These are phyloP conservation scores for Deladenus siricidicola DNA, from an alignment of 2,888 invertebrate genomes.

Conservation along the genomic window DNA sequence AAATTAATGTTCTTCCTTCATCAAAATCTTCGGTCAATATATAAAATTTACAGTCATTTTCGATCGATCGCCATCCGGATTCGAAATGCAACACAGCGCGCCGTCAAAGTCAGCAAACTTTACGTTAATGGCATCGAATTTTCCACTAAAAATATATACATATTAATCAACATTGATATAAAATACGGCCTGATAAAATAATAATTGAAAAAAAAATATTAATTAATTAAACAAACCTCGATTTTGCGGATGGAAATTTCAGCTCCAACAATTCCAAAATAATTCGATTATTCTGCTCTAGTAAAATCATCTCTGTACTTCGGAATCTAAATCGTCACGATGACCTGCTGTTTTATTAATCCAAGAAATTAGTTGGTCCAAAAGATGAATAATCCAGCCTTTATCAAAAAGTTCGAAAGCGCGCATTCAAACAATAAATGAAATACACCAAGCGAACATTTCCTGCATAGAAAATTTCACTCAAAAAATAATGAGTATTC, in stretches of 20 bases:
- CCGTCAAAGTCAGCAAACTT: constrained; percentile 88
- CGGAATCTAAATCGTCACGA: no score
- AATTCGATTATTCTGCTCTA: constrained; percentile 98
- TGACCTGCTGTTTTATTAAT: no score
- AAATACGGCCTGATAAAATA: neutral
- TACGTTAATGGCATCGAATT: constrained; percentile 89
- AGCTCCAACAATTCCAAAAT: constrained; percentile 89
- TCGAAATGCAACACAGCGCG: constrained; percentile 93
- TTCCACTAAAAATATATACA: constrained; percentile 65
- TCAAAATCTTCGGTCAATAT: neutral
- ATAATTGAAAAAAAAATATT: no score
- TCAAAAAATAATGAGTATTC: no score
- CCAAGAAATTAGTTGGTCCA: no score
- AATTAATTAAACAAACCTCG: constrained; percentile 66
- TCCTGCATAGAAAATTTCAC: no score
- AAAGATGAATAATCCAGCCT: no score
- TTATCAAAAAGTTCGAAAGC: no score
- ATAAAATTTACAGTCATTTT: constrained; percentile 78
- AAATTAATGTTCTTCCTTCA: neutral
- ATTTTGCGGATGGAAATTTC: constrained; percentile 89
- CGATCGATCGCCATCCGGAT: constrained; percentile 87
- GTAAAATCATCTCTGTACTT: constrained; percentile 58
- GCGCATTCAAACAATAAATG: no score
- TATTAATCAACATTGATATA: constrained; percentile 12
- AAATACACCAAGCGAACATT: no score